Conservation (phyloP, 2,888 invertebrate genomes). For the Chrysolina haemoptera region DNA sequence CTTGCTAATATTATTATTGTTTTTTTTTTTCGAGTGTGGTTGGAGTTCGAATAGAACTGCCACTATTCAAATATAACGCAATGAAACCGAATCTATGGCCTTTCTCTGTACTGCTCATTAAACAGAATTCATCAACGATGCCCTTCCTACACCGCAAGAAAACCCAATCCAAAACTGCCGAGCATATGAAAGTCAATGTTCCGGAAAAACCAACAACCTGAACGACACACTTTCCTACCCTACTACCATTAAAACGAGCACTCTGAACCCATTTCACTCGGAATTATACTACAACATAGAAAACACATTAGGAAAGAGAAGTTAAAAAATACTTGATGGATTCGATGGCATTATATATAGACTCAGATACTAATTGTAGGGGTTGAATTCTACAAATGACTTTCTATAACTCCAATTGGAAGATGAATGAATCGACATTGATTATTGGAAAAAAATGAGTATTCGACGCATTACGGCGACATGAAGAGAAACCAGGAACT, state of each 20-base stretch:
- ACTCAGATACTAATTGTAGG: not conserved
- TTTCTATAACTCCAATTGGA: not conserved
- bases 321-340: constrained; percentile 21
- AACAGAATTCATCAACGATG: not conserved
- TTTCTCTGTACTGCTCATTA: not conserved
- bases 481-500: too few relatives aligned
- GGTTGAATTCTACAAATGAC: constrained; percentile 10
- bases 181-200: constrained; percentile 25
- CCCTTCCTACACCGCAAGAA: not conserved
- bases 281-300: constrained; percentile 14
- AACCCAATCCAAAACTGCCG: not conserved
- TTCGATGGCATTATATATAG: not conserved
- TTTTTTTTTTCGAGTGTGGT: too few relatives aligned
- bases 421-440: not conserved
- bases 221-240: constrained; percentile 24
- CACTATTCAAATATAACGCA: too few relatives aligned
- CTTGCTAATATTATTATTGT: too few relatives aligned
- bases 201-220: constrained; percentile 29
- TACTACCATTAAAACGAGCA: constrained; percentile 16
- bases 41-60: too few relatives aligned
- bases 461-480: not conserved
- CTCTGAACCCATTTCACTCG: constrained; percentile 16
- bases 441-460: not conserved
- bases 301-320: constrained; percentile 14
- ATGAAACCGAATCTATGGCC: constrained; percentile 7